Conservation (phyloP, 2,797 vertebrate genomes). For the Anomalospiza imberbis region DNA sequence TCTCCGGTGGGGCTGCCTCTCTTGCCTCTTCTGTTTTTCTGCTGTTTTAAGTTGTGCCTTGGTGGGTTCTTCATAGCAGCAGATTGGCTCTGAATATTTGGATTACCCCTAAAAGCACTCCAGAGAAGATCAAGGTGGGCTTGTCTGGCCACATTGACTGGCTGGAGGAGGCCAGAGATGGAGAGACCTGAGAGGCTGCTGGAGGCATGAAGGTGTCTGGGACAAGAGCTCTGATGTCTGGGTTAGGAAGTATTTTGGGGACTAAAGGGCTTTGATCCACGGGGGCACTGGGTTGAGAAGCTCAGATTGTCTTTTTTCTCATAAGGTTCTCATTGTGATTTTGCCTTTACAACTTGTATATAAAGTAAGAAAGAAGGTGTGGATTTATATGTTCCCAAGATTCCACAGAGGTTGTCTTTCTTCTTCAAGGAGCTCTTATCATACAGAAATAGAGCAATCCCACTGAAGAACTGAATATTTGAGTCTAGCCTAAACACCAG, state of each 20-base stretch:
- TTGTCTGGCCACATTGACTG: background rate
- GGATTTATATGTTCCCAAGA: background rate
- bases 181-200: background rate
- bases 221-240: background rate
- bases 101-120: background rate
- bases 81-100: background rate
- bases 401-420: constrained; percentile 38
- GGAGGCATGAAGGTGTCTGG: background rate
- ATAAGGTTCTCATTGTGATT: background rate
- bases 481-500: background rate
- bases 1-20: background rate
- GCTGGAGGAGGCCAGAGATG: background rate
- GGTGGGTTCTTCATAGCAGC: background rate
- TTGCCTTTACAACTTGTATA: background rate
- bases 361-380: background rate
- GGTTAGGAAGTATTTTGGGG: background rate
- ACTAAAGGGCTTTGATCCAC: background rate
- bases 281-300: background rate
- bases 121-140: background rate
- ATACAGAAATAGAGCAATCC: constrained; percentile 34
- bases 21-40: background rate
- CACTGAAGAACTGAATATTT: background rate
- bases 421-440: constrained; percentile 35
- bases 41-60: background rate
- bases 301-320: background rate